These are phyloP conservation scores for Drosophila fungiperda DNA, from an alignment of 2,888 invertebrate species.

Conservation along the genomic window DNA sequence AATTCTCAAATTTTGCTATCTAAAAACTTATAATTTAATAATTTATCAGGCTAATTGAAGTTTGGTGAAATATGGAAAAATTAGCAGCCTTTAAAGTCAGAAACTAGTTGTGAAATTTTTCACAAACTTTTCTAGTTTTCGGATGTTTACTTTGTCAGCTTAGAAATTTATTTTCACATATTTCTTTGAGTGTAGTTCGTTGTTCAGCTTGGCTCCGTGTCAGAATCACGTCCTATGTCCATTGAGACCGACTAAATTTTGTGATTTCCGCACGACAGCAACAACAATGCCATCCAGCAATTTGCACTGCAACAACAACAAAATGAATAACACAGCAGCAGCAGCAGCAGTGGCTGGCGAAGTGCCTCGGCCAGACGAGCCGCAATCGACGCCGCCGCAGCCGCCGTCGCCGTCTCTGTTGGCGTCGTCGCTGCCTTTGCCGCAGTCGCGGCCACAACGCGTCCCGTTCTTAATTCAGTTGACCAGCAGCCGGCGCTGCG, in stretches of 20 bases:
- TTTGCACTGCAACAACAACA: slow-evolving; percentile 28
- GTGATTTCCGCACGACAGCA: slow-evolving; percentile 67
- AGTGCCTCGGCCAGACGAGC: slow-evolving; percentile 61
- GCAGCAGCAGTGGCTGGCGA: slow-evolving; percentile 38
- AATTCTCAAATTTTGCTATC: not conserved
- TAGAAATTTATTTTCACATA: not conserved
- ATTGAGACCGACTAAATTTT: slow-evolving; percentile 67
- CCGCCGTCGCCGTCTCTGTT: not conserved
- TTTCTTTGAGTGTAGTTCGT: slow-evolving; percentile 2
- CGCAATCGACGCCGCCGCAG: slow-evolving; percentile 15
- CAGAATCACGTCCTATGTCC: slow-evolving; percentile 61
- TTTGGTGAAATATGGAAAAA: not conserved
- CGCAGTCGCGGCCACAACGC: slow-evolving; percentile 54
- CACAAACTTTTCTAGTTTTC: not conserved
- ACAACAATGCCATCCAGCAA: slow-evolving; percentile 26
- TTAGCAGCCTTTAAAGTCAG: not conserved
- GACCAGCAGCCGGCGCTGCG: slow-evolving; percentile 80
- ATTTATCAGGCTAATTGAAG: not conserved
- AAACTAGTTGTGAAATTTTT: not conserved
- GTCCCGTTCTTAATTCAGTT: slow-evolving; percentile 81
- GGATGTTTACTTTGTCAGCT: not conserved
- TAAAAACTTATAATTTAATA: not conserved
- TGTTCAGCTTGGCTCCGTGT: slow-evolving; percentile 43
- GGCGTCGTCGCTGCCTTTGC: slow-evolving; percentile 26
- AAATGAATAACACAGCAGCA: slow-evolving; percentile 25